Conservation (phyloP, 2,797 vertebrate genomes). For the Sebastes oblongus region DNA sequence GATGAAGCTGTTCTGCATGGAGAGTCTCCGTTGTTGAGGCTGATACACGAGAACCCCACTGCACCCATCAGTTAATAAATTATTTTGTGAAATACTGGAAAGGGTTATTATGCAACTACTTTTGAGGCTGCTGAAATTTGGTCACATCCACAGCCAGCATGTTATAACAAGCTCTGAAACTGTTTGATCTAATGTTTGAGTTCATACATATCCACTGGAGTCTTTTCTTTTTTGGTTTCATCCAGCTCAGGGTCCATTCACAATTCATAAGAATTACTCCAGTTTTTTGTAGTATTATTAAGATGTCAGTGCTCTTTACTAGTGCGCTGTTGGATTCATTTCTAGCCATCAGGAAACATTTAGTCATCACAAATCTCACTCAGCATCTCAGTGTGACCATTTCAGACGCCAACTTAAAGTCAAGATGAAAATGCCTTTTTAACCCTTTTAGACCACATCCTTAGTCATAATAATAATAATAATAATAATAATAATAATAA, state of each 20-base stretch:
- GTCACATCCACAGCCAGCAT: not conserved
- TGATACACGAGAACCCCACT: not conserved
- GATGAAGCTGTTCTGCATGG: slow-evolving; percentile 5
- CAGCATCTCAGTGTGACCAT: not conserved
- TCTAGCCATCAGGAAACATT: not conserved
- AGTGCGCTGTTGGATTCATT: not conserved
- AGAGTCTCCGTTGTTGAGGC: not conserved
- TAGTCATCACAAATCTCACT: not conserved
- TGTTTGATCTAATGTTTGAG: not conserved
- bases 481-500: too few relatives aligned
- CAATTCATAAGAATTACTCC: not conserved
- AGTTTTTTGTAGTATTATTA: not conserved
- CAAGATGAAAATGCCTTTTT: too few relatives aligned
- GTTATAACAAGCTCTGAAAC: not conserved
- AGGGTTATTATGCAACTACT: not conserved
- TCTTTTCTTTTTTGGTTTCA: not conserved
- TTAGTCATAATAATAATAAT: too few relatives aligned
- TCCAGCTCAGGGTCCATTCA: not conserved
- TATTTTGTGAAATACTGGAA: not conserved
- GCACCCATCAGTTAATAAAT: slow-evolving; percentile 11
- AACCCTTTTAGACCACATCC: too few relatives aligned
- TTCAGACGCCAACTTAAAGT: not conserved
- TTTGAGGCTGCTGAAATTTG: not conserved
- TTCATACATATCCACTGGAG: not conserved
- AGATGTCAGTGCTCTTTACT: not conserved